Conservation (phyloP, 2,797 vertebrate species). For the Dendrocincla tyrannina region DNA sequence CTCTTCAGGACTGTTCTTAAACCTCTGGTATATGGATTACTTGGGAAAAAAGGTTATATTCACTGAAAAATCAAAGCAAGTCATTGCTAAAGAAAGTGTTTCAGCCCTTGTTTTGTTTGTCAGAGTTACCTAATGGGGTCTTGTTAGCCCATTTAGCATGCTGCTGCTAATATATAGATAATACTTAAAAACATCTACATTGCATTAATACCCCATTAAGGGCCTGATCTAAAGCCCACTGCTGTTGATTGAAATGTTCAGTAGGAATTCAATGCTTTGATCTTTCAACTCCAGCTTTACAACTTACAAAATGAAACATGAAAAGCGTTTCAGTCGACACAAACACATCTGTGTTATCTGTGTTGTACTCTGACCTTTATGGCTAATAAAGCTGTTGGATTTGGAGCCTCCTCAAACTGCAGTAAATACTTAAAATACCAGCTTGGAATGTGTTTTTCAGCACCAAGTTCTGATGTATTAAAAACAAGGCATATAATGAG, state of each 20-base stretch:
- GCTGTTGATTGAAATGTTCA: neutral
- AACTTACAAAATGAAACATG: neutral
- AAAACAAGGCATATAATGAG: neutral
- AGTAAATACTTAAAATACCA: neutral
- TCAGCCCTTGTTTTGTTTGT: neutral
- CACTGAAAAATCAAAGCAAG: neutral
- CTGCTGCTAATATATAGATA: neutral
- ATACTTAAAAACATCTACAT: neutral
- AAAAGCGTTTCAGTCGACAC: neutral
- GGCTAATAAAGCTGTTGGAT: neutral
- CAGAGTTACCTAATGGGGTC: neutral
- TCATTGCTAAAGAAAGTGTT: neutral
- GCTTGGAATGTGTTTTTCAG: neutral
- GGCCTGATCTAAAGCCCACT: slow-evolving; percentile 7
- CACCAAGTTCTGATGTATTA: neutral
- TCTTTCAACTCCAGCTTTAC: neutral
- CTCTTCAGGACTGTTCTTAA: neutral
- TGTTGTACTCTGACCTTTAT: neutral
- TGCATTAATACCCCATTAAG: neutral
- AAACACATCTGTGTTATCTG: neutral
- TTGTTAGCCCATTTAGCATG: neutral
- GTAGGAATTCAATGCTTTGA: neutral
- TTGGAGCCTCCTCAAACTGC: neutral
- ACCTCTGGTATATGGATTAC: neutral
- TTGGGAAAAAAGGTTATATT: neutral